phyloP scores from a whole-genome alignment of 2,113 vertebrate genomes.

The Heterotis niloticus region DNA sequence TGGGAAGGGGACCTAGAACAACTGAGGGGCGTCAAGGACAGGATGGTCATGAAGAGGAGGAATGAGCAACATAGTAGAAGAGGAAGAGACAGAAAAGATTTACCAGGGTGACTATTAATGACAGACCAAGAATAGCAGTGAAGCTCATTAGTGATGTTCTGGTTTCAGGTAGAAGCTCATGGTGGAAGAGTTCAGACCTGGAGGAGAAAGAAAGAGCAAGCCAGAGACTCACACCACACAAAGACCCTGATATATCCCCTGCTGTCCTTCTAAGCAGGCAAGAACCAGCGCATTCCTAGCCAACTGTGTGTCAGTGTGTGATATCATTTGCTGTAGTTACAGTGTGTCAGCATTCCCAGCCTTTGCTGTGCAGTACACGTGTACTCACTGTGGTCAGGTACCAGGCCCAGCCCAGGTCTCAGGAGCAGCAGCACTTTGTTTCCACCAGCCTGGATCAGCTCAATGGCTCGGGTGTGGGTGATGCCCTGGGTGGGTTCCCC shows the following conservation, averaged over 20 bases:
- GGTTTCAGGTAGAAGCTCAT: slow-evolving; percentile 99
- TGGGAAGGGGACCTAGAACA: slow-evolving; percentile 32
- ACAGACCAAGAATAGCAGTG: slow-evolving; percentile 99
- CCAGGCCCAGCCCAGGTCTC: slow-evolving; percentile 83
- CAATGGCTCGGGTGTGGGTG: slow-evolving; percentile 94
- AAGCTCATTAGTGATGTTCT: slow-evolving; percentile 97
- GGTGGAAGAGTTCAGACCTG: slow-evolving; percentile 98
- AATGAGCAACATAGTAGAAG: neutral
- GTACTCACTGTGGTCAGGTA: slow-evolving; percentile 88
- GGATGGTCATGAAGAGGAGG: neutral
- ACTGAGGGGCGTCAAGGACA: slow-evolving; percentile 37
- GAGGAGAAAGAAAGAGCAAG: slow-evolving; percentile 82
- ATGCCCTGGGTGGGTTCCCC: slow-evolving; percentile 95
- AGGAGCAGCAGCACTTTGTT: slow-evolving; percentile 87
- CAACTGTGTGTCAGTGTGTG: neutral
- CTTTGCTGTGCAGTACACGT: neutral
- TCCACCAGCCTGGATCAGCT: slow-evolving; percentile 94
- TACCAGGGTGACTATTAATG: slow-evolving; percentile 95
- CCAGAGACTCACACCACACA: slow-evolving; percentile 32
- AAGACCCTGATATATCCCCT: no score
- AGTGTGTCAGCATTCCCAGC: neutral
- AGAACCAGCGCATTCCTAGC: no score
- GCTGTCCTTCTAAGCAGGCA: no score
- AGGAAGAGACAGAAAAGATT: slow-evolving; percentile 82
- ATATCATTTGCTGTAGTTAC: no score